Evolutionary conservation across 2,888 invertebrate species (phyloP).

Genomic region (Ectobius pallidus): DNA sequence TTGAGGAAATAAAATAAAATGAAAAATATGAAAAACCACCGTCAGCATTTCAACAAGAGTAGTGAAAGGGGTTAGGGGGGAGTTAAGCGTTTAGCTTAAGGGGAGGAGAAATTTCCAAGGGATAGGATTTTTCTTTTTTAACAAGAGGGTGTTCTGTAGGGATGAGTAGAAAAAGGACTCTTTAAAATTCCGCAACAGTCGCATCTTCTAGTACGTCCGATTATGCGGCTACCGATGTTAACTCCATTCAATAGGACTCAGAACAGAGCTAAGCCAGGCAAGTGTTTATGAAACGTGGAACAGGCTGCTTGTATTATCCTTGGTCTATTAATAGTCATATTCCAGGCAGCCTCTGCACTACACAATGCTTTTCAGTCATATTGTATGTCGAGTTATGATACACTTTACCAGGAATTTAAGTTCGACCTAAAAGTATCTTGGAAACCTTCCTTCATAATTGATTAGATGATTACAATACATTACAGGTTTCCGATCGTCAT

Average conservation of each 20-base stretch:
- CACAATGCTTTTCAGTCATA: too few species aligned
- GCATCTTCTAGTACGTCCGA: neutral
- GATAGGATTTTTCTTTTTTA: conserved; percentile 28
- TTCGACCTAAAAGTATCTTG: too few species aligned
- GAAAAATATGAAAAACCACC: conserved; percentile 38
- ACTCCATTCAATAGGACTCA: neutral
- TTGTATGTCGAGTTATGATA: too few species aligned
- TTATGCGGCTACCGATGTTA: conserved; percentile 1
- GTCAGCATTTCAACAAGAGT: conserved; percentile 33
- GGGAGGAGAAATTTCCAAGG: conserved; percentile 19
- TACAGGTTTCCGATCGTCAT: too few species aligned
- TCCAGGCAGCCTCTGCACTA: too few species aligned
- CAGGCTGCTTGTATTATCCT: too few species aligned
- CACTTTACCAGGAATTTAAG: too few species aligned
- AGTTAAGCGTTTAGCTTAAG: conserved; percentile 29
- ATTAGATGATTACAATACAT: too few species aligned
- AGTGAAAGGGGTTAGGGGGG: conserved; percentile 19
- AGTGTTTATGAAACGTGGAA: too few species aligned
- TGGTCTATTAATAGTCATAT: too few species aligned
- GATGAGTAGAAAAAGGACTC: neutral
- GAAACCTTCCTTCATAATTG: too few species aligned
- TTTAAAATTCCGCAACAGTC: conserved; percentile 16
- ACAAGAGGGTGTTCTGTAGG: neutral
- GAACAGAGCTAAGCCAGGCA: too few species aligned
- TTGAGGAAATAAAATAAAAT: conserved; percentile 32